phyloP scores from a whole-genome alignment of 2,113 vertebrate species.

The Pantherophis guttatus region DNA sequence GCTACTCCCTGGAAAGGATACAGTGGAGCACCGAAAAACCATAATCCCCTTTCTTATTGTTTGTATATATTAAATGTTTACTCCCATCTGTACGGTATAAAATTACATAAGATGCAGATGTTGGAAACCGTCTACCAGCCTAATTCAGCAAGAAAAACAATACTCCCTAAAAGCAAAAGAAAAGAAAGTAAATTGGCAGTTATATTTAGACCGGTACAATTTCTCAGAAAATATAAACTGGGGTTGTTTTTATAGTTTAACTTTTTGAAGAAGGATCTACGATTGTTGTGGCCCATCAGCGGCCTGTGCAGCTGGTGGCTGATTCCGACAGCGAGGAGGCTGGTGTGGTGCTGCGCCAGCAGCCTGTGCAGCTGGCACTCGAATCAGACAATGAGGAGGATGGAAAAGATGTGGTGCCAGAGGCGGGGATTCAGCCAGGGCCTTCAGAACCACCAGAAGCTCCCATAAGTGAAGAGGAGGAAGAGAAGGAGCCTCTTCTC shows the following conservation, averaged over 20 bases:
- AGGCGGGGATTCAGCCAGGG: no score
- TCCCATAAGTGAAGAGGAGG: no score
- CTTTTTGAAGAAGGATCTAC: not conserved
- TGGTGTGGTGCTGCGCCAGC: no score
- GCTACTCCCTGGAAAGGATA: not conserved
- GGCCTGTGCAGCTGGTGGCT: no score
- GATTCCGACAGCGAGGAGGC: no score
- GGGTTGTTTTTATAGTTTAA: not conserved
- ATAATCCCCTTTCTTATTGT: not conserved
- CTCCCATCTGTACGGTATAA: not conserved
- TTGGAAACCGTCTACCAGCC: not conserved
- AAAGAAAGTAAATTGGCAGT: not conserved
- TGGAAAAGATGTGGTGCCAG: no score
- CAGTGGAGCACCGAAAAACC: not conserved
- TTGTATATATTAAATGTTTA: not conserved
- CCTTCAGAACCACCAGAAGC: no score
- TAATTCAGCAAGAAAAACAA: not conserved
- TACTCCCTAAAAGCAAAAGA: not conserved
- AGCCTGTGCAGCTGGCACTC: no score
- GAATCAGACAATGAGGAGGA: no score
- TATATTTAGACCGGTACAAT: not conserved
- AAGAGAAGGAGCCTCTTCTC: no score
- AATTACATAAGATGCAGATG: slow-evolving; percentile 13
- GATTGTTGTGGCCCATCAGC: no score
- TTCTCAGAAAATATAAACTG: not conserved